Evolutionary conservation across 2,888 invertebrate genomes (phyloP).

Genomic region (Teleogryllus oceanicus): DNA sequence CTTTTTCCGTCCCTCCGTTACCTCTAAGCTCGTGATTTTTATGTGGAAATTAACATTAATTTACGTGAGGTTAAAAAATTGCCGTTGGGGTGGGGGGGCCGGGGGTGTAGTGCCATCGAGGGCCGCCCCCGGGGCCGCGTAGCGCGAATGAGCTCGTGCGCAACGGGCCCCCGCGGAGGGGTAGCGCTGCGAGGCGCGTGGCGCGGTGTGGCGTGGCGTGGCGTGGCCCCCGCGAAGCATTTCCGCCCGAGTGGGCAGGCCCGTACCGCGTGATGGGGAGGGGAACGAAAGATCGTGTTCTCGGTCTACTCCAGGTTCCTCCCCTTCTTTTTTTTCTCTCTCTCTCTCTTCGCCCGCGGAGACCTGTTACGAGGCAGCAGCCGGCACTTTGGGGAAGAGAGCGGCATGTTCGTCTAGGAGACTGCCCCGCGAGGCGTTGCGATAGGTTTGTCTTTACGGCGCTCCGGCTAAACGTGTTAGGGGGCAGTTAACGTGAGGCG

Average conservation of each 20-base stretch:
- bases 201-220: too few relatives aligned
- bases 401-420: too few relatives aligned
- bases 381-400: too few relatives aligned
- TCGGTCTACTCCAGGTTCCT: background rate
- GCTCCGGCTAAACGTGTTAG: too few relatives aligned
- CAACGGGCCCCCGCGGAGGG: background rate
- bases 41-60: conserved; percentile 18
- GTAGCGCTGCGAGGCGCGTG: background rate
- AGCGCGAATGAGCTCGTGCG: background rate
- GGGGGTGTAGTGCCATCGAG: background rate
- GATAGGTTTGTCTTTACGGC: too few relatives aligned
- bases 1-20: too few relatives aligned
- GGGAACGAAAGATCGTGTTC: conserved; percentile 5
- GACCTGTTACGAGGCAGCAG: background rate
- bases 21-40: background rate
- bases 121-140: background rate
- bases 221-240: background rate
- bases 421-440: too few relatives aligned
- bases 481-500: too few relatives aligned
- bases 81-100: background rate
- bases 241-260: background rate
- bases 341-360: background rate
- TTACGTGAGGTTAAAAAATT: background rate
- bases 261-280: background rate
- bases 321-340: background rate